A percentile compares a stretch with the other conserved stretches of the same genome.
Evolutionary conservation across 92 coral and sea anemone genomes (phyloP).

Genomic region (Montipora capitata): DNA sequence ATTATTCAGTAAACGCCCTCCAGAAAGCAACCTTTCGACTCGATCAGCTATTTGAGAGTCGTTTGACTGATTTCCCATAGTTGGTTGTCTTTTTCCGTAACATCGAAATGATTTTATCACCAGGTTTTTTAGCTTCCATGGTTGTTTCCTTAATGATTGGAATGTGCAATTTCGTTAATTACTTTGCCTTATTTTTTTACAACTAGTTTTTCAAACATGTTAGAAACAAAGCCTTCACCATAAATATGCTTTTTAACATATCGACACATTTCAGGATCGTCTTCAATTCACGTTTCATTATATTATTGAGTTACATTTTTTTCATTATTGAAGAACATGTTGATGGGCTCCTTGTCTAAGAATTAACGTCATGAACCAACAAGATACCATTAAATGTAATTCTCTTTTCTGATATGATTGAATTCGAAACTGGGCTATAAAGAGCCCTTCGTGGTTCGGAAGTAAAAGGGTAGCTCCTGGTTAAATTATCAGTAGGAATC

Average conservation of each 20-base stretch:
- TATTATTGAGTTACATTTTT: background rate
- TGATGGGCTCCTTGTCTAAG: background rate
- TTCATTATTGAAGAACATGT: background rate
- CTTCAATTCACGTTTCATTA: conserved; percentile 15
- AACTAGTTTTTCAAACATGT: background rate
- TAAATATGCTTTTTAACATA: background rate
- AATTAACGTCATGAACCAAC: background rate
- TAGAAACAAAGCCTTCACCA: background rate
- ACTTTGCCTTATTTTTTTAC: background rate
- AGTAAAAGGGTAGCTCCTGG: background rate
- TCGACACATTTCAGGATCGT: conserved; percentile 4
- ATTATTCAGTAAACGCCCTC: background rate
- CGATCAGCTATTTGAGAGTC: conserved; percentile 8
- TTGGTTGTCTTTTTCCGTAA: too few relatives aligned
- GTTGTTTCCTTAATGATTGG: background rate
- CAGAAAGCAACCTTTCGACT: background rate
- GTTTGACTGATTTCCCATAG: background rate
- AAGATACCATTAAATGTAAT: background rate
- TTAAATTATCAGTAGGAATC: background rate
- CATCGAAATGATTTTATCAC: conserved; percentile 25
- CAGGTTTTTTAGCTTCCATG: background rate
- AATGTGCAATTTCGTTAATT: background rate
- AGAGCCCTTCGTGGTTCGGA: background rate
- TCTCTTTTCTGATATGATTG: background rate
- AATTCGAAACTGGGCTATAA: background rate